Evolutionary conservation across 2,113 vertebrate species (phyloP).

Genomic region (Phalacrocorax aristotelis): DNA sequence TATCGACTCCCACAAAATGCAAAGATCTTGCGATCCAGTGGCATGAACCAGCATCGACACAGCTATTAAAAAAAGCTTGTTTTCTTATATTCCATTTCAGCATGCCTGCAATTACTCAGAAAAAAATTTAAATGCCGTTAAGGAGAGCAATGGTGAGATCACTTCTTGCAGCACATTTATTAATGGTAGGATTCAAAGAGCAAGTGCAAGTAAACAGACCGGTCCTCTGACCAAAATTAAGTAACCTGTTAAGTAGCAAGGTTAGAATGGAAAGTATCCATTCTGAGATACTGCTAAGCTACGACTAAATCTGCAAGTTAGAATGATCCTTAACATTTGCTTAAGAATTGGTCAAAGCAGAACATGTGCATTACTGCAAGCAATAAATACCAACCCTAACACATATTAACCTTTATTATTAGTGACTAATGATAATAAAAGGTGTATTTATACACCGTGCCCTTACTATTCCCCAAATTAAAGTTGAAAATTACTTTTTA

Average conservation of each 20-base stretch:
- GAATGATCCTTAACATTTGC: background rate
- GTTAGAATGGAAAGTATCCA: background rate
- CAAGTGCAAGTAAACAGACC: background rate
- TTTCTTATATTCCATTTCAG: background rate
- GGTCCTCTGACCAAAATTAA: background rate
- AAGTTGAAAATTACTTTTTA: slow-evolving; percentile 57
- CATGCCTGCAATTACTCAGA: background rate
- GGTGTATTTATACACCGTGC: background rate
- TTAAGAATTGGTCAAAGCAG: background rate
- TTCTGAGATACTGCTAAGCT: background rate
- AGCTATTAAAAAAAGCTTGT: background rate
- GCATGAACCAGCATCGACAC: background rate
- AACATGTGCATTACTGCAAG: background rate
- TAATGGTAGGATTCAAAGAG: background rate
- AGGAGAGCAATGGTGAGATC: background rate
- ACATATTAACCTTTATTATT: slow-evolving; percentile 57
- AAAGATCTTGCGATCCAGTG: background rate
- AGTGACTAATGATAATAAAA: background rate
- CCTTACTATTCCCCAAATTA: background rate
- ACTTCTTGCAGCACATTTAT: background rate
- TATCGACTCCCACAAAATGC: background rate
- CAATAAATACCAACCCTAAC: slow-evolving; percentile 41
- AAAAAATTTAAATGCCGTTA: background rate
- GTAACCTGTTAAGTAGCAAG: background rate
- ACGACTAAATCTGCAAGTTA: background rate